Evolutionary conservation across 1,140 invertebrate genomes (phyloP), one percentile per base, ranked within the genome.

Genomic region (Drosophila trapezifrons): DNA sequence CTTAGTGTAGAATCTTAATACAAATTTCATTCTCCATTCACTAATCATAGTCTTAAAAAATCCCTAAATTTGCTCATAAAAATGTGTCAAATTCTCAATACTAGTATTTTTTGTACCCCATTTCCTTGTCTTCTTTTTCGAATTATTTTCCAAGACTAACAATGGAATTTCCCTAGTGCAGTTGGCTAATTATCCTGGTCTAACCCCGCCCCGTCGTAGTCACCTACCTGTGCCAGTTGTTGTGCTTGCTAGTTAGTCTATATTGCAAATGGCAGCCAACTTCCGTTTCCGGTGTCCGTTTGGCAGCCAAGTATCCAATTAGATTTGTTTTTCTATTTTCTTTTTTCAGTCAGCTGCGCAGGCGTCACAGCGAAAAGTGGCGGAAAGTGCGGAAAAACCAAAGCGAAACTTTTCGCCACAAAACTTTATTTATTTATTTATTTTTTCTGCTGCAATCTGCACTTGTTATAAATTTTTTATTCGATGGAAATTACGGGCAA

Each of bases 201-300:
- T 15, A 22, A 0, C 13, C 18, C 18, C 32, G 13, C 13, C 15
- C 18, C 51, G 4, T n/a, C 4, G 40, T 20, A 29, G 20, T 13
- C 55, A 58, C 52, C 55, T 64, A 65, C 62, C 55, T 63, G 49
- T 35, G 42, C 32, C 35, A 45, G 29, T 13, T 42, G 60, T 43
- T 22, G 55, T 38, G 20, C n/a, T 43, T 32, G 37, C 29, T 45
- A 38, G 65, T 69, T 66, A 20, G 65, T 67, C 65, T 69, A 35
- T 66, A 51, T 52, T 45, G 58, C 74, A 64, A 84, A 80, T 83
- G 80, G 72, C 80, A 75, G 74, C 65, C 60, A 49, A 46, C 58
- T 66, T 76, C 82, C 79, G 70, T 82, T 78, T 73, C 83, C 83
- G 80, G 32, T 66, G 74, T 57, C 71, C 59, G 72, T 75, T 64